Percentiles rank a stretch among this genome's conserved stretches.
phyloP scores from a whole-genome alignment of 2,888 invertebrate genomes.

The Keiferia lycopersicella region DNA sequence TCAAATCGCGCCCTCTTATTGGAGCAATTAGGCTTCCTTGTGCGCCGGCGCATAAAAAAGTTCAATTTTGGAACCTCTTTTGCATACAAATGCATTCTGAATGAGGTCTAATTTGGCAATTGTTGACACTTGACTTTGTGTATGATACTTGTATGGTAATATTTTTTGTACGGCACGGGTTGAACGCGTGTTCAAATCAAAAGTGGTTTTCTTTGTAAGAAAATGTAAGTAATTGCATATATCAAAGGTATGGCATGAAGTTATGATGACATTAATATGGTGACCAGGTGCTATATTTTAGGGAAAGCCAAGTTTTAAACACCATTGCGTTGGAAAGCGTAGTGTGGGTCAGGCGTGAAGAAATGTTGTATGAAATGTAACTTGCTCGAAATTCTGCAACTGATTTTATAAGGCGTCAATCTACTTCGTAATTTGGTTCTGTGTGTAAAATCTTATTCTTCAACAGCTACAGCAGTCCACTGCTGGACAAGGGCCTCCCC shows the following conservation, averaged over 20 bases:
- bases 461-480: too few relatives aligned
- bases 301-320: background rate
- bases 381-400: too few relatives aligned
- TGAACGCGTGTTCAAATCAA: constrained; percentile 24
- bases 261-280: background rate
- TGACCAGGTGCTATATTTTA: background rate
- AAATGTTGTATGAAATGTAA: too few relatives aligned
- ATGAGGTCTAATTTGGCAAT: constrained; percentile 49
- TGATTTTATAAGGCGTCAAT: too few relatives aligned
- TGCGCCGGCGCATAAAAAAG: constrained; percentile 36
- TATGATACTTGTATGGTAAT: constrained; percentile 24
- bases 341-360: too few relatives aligned
- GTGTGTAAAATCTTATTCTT: too few relatives aligned
- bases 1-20: constrained; percentile 38
- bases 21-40: constrained; percentile 47
- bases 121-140: constrained; percentile 32
- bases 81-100: constrained; percentile 48
- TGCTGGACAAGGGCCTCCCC: too few relatives aligned
- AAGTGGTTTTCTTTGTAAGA: constrained; percentile 1
- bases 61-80: constrained; percentile 33
- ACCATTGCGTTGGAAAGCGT: too few relatives aligned
- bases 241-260: background rate
- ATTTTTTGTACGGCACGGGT: constrained; percentile 24
- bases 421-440: too few relatives aligned
- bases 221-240: background rate